These are phyloP conservation scores for Recurvirostra avosetta DNA, from an alignment of 2,113 vertebrate genomes.

Conservation along the genomic window DNA sequence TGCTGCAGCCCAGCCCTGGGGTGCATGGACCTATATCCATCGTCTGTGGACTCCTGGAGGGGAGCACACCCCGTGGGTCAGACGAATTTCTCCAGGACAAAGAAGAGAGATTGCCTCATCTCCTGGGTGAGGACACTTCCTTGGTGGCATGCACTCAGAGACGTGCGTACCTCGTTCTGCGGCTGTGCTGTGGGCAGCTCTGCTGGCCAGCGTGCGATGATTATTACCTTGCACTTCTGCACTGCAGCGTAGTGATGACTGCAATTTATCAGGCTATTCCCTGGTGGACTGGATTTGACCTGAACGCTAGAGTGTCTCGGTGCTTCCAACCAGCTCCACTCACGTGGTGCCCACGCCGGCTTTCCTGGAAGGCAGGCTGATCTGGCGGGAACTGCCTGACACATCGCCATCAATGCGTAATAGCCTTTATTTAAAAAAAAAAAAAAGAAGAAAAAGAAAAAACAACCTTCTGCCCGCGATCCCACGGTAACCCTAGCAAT, in stretches of 20 bases:
- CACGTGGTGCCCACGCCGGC: background rate
- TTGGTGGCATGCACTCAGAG: background rate
- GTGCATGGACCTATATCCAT: fast-evolving
- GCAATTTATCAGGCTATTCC: slow-evolving; percentile 44
- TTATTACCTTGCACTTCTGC: slow-evolving; percentile 22
- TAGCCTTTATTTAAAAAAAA: background rate
- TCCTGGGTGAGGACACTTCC: background rate
- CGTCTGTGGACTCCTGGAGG: fast-evolving
- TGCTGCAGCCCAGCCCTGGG: background rate
- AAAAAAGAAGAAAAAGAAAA: background rate
- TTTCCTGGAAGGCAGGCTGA: slow-evolving; percentile 40
- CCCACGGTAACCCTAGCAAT: slow-evolving; percentile 41
- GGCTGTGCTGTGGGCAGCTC: background rate
- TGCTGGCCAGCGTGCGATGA: background rate
- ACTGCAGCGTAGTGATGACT: background rate
- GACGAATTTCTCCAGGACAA: background rate
- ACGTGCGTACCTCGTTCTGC: fast-evolving
- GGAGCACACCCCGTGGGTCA: fast-evolving
- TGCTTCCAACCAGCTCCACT: background rate
- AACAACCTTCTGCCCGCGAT: background rate
- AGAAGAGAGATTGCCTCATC: background rate
- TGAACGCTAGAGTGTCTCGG: background rate
- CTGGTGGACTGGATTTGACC: slow-evolving; percentile 38
- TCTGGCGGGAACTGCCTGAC: slow-evolving; percentile 33
- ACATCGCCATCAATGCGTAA: background rate